These are phyloP conservation scores for Atherinomorus stipes DNA, from an alignment of 2,113 vertebrate genomes.

Conservation along the genomic window DNA sequence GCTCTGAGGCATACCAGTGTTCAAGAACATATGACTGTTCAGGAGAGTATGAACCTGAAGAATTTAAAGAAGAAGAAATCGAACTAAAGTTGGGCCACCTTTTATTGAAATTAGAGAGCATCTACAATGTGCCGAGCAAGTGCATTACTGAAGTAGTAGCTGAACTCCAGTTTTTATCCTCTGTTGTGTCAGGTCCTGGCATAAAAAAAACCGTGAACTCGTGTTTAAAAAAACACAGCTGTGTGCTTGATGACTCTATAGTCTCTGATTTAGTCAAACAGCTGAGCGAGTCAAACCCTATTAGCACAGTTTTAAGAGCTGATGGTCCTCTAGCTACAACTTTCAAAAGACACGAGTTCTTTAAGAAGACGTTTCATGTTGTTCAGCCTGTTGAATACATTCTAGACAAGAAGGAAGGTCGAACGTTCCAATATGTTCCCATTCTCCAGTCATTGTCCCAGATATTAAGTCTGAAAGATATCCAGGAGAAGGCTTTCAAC, in stretches of 20 bases:
- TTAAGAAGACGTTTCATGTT: slow-evolving; percentile 14
- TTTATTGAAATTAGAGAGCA: slow-evolving; percentile 3
- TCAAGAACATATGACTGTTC: neutral
- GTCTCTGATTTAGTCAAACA: slow-evolving; percentile 10
- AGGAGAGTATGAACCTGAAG: slow-evolving; percentile 6
- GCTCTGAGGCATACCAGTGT: slow-evolving; percentile 1
- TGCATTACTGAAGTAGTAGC: slow-evolving; percentile 6
- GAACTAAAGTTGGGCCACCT: slow-evolving; percentile 10
- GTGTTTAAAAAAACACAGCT: neutral
- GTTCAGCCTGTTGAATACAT: slow-evolving; percentile 33
- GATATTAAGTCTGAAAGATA: slow-evolving; percentile 20
- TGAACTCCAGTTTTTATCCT: slow-evolving; percentile 8
- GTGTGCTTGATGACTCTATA: neutral
- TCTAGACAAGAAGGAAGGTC: slow-evolving; percentile 16
- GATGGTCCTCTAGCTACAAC: slow-evolving; percentile 18
- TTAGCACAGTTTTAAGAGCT: slow-evolving; percentile 15
- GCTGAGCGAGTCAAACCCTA: slow-evolving; percentile 6
- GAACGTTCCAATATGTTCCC: slow-evolving; percentile 28
- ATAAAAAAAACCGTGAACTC: slow-evolving; percentile 2
- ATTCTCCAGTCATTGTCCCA: slow-evolving; percentile 29
- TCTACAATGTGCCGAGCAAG: neutral
- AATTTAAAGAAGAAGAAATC: slow-evolving; percentile 14
- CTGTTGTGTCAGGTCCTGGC: neutral
- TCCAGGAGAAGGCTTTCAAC: slow-evolving; percentile 22
- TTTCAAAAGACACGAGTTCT: slow-evolving; percentile 16